Conservation (phyloP, 1,140 invertebrate genomes). For the Cydia strobilella region DNA sequence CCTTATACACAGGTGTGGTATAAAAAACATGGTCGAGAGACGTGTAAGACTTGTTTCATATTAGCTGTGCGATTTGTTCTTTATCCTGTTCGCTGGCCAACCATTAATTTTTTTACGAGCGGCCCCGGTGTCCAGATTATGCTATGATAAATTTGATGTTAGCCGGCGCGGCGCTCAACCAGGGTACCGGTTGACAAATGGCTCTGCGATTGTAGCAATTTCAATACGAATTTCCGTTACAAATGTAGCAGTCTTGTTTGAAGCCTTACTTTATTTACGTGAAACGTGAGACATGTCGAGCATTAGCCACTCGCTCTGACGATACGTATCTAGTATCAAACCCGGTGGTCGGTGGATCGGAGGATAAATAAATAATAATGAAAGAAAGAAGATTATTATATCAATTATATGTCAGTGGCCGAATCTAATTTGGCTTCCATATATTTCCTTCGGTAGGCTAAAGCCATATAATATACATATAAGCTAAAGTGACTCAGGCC, state of each 20-base stretch:
- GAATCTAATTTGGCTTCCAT: not conserved
- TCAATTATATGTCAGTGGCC: too few species aligned
- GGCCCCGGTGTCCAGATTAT: slow-evolving; percentile 7
- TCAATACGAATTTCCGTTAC: not conserved
- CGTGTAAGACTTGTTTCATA: not conserved
- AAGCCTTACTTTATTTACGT: not conserved
- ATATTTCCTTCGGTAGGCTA: not conserved
- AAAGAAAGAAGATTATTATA: too few species aligned
- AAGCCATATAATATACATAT: too few species aligned
- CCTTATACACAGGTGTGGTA: too few species aligned
- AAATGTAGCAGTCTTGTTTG: not conserved
- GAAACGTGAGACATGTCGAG: not conserved
- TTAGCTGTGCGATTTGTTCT: slow-evolving; percentile 4
- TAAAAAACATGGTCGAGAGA: not conserved
- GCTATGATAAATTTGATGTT: slow-evolving; percentile 12
- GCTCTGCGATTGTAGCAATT: not conserved
- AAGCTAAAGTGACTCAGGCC: too few species aligned
- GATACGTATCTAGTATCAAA: too few species aligned
- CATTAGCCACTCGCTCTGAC: not conserved
- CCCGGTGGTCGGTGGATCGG: too few species aligned
- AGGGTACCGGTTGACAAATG: slow-evolving; percentile 11
- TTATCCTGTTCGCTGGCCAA: not conserved
- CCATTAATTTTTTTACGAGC: slow-evolving; percentile 3
- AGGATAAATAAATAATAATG: too few species aligned
- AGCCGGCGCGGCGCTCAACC: not conserved